Base-by-base conservation (phyloP, 2,888 invertebrate genomes). In the Cryptocheilus praepositus region DNA sequence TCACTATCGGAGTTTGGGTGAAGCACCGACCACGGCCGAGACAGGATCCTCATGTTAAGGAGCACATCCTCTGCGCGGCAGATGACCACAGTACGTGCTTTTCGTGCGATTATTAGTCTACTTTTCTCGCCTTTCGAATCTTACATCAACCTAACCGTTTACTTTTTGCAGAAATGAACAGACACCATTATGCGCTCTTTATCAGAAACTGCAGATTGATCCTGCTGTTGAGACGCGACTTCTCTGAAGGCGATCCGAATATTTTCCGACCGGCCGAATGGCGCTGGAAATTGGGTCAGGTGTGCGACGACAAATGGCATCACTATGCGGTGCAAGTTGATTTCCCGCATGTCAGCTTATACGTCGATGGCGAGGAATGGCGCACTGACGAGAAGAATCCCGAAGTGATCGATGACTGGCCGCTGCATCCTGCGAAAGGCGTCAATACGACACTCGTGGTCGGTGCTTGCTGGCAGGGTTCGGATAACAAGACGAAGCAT, bases 361-460 rank as follows among this genome's bases (percentile, higher is more conserved):
- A 92, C 88, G 93, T 98, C 71, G 98, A 98, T 89, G 98, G 98
- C 0, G 94, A 94, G 83, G 90, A 93, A 53, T 93, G 89, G 73
- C 90, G 89, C 80, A 87, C 89, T 4, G 88, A 89, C 60, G 93
- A 95, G 85, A 94, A 94, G 85, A 98, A 97, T 80, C 98, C 98
- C 0, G 98, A 99, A 89, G 96, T 99, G 56, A 97, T 99, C 86
- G 99, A 99, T 88, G 99, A 99, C 90, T 99, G 98, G 98, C 98
- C 99, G 0, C 91, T 99, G 52, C 99, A 99, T 88, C 97, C 97
- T 8, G 96, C 98, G 0, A 96, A 96, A 81, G 97, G 95, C 0
- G 93, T 97, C 76, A 97, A 97, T 88, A 99, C 98, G 8, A 97
- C 97, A 5, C 90, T 99, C 51, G 95, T 96, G 0, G 94, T 99